Evolutionary conservation across 2,888 invertebrate genomes (phyloP), one percentile per base, ranked within the genome.

Genomic region (Netelia melanura): DNA sequence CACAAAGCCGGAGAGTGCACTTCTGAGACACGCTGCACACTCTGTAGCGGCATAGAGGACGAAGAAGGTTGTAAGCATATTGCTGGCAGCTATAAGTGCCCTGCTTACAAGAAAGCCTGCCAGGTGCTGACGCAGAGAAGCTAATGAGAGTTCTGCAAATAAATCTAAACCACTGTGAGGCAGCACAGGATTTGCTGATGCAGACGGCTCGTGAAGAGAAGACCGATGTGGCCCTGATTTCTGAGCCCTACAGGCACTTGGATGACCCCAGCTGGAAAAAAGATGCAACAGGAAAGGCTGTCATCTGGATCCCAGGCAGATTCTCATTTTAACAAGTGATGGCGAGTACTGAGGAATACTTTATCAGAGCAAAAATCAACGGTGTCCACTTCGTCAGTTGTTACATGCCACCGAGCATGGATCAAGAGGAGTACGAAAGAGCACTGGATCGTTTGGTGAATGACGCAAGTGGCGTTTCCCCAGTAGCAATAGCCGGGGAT

Each of bases 291-390:
- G 23, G 52, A 11, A 44, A 52, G 48, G 85, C 87, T 56, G 86
- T 86, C 62, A 86, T 87, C 17, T 87, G 86, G 86, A 17, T 82
- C 3, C 81, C 82, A 67, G 72, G 62, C 0, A 74, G 30, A 0
- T 11, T 56, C 25, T 77, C 74, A 9, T 86, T 87, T 74, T 86
- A 89, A 81, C 70, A 76, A 8, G 74, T 48, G 9, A 70, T 83
- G n/a, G 17, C 17, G 17, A 17, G 17, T 17, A 17, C 17, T 17
- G 17, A 17, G 17, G 17, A 17, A 17, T 17, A 17, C 17, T 17
- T 17, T 17, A 17, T 17, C 17, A 17, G 17, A 17, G 17, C 17
- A 17, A 17, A 17, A 17, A 17, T 17, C 17, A 17, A 17, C 0
- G 17, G 17, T 17, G 17, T 17, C 17, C 17, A 17, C 17, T 17